A percentile compares a stretch with the other conserved stretches of the same genome.
phyloP scores from a whole-genome alignment of 2,797 vertebrate species.

The Pseudochirops corinnae region DNA sequence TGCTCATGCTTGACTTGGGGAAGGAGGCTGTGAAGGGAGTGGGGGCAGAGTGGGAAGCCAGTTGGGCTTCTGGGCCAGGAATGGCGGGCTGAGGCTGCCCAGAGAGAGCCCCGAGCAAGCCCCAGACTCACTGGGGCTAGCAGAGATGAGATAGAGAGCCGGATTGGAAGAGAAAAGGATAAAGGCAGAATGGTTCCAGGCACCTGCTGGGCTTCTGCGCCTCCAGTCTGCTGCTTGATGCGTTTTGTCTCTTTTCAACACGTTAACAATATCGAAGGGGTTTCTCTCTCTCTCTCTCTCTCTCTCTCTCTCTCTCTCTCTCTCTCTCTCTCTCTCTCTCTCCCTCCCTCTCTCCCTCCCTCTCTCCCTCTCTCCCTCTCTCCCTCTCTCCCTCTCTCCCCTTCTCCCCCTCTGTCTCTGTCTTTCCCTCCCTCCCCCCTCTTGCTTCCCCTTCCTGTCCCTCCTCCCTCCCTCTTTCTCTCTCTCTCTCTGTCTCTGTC shows the following conservation, averaged over 20 bases:
- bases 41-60: background rate
- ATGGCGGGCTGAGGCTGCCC: background rate
- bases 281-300: background rate
- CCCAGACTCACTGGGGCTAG: background rate
- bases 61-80: background rate
- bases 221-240: background rate
- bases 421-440: too few species aligned
- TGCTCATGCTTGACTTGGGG: background rate
- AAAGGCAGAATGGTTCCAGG: background rate
- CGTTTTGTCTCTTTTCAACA: constrained; percentile 52
- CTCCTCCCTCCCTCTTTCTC: too few species aligned
- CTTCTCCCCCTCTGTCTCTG: too few species aligned
- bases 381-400: too few species aligned
- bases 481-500: too few species aligned
- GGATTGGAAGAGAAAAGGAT: background rate
- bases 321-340: too few species aligned
- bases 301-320: background rate
- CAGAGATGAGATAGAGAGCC: background rate
- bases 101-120: background rate
- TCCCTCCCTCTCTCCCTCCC: too few species aligned
- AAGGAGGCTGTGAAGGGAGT: background rate
- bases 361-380: too few species aligned
- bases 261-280: background rate
- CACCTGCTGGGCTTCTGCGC: background rate
- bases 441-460: too few species aligned